Percentiles rank a stretch among this genome's conserved stretches.
Evolutionary conservation across 2,888 invertebrate species (phyloP).

Genomic region (Trachelus stipa): DNA sequence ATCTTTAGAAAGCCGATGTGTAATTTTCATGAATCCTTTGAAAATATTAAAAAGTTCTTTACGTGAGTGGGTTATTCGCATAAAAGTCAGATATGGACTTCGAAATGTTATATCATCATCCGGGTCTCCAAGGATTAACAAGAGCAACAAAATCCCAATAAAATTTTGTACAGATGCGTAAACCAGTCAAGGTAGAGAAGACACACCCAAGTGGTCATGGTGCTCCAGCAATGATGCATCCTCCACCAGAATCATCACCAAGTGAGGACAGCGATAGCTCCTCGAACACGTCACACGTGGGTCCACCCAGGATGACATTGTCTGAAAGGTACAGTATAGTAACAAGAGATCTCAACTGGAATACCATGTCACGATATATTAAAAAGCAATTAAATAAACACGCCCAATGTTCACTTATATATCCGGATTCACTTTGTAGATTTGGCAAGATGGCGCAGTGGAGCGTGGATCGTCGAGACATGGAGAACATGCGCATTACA

Average conservation of each 20-base stretch:
- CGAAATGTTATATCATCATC: neutral
- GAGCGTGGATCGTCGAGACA: constrained; percentile 87
- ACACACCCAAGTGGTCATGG: constrained; percentile 55
- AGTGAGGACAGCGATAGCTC: constrained; percentile 73
- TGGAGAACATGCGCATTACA: constrained; percentile 89
- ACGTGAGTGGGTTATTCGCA: neutral
- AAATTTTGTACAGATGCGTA: constrained; percentile 53
- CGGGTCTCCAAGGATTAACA: neutral
- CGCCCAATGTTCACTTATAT: neutral
- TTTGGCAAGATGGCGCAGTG: constrained; percentile 94
- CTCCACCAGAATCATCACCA: constrained; percentile 70
- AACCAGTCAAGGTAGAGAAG: constrained; percentile 62
- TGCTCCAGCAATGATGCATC: constrained; percentile 49
- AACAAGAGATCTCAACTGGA: neutral
- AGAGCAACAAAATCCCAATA: neutral
- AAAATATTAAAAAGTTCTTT: neutral
- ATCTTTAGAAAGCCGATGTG: neutral
- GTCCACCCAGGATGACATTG: constrained; percentile 75
- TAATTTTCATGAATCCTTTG: neutral
- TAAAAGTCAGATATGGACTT: neutral
- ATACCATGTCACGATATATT: neutral
- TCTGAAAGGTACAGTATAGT: constrained; percentile 73
- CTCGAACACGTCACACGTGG: constrained; percentile 72
- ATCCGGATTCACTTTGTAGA: constrained; percentile 52
- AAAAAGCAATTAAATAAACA: neutral